These are phyloP conservation scores for Gobionotothen gibberifrons DNA, from an alignment of 2,797 vertebrate genomes.

Conservation along the genomic window DNA sequence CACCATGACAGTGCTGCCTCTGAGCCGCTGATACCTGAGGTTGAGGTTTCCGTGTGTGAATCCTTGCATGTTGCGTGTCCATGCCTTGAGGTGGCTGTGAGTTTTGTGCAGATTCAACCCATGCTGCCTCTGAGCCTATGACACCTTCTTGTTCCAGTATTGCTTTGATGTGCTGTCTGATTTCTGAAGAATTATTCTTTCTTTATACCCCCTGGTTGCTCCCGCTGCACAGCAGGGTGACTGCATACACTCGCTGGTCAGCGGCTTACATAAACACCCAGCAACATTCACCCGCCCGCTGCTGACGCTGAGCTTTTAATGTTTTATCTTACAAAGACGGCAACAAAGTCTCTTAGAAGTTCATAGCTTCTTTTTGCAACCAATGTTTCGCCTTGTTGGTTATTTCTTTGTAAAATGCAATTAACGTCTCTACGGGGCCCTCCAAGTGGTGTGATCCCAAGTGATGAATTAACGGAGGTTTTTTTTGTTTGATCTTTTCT, in stretches of 20 bases:
- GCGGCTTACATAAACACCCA: constrained; percentile 41
- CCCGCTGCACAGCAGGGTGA: constrained; percentile 21
- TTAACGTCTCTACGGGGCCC: background rate
- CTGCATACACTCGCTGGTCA: constrained; percentile 53
- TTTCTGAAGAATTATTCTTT: constrained; percentile 41
- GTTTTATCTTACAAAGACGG: constrained; percentile 26
- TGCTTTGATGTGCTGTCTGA: constrained; percentile 64
- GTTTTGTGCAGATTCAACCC: constrained; percentile 21
- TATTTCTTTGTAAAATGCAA: constrained; percentile 8
- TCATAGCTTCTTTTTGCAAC: constrained; percentile 5
- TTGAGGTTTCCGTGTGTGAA: constrained; percentile 15
- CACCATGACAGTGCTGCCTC: constrained; percentile 47
- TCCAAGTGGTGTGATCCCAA: constrained; percentile 25
- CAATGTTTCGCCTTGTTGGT: background rate
- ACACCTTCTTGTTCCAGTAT: constrained; percentile 54
- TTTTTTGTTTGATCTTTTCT: constrained; percentile 57
- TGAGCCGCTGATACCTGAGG: constrained; percentile 53
- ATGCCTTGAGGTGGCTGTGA: constrained; percentile 10
- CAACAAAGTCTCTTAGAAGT: constrained; percentile 8
- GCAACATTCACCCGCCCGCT: constrained; percentile 1
- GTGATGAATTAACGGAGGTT: constrained; percentile 18
- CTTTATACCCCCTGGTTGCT: constrained; percentile 21
- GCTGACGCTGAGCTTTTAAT: constrained; percentile 22
- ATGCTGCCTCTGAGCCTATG: constrained; percentile 61
- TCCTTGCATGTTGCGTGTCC: constrained; percentile 7